A percentile compares a stretch with the other conserved stretches of the same genome.
Evolutionary conservation across 2,888 invertebrate species (phyloP).

Genomic region (Neocrepidodera transversa): DNA sequence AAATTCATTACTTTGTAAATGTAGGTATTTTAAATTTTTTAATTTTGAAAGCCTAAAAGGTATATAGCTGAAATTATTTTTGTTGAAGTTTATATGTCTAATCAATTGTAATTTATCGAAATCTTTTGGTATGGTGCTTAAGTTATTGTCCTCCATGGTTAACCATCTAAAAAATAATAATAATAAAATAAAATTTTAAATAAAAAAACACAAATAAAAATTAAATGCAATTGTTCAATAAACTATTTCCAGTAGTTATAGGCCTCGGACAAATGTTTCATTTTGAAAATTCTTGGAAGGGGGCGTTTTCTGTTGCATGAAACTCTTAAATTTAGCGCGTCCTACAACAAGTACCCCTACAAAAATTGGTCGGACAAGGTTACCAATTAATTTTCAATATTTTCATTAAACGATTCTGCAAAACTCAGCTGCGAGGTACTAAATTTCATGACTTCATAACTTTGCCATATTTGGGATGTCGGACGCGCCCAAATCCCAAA

Average conservation of each 20-base stretch:
- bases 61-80: conserved; percentile 64
- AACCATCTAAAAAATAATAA: conserved; percentile 65
- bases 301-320: too few species aligned
- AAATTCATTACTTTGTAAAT: conserved; percentile 54
- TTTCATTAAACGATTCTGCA: too few species aligned
- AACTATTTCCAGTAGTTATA: background rate
- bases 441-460: too few species aligned
- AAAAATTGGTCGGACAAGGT: too few species aligned
- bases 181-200: conserved; percentile 1
- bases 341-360: too few species aligned
- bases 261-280: background rate
- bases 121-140: conserved; percentile 63
- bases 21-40: conserved; percentile 51
- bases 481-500: too few species aligned
- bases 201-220: conserved; percentile 2
- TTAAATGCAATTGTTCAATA: background rate
- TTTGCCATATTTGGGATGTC: too few species aligned
- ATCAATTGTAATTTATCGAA: conserved; percentile 65
- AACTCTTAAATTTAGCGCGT: too few species aligned
- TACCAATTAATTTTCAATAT: too few species aligned
- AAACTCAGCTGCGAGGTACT: too few species aligned
- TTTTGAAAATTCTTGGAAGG: too few species aligned
- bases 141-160: conserved; percentile 69
- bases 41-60: conserved; percentile 58
- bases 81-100: conserved; percentile 69